Evolutionary conservation across 2,888 invertebrate species (phyloP), one percentile per base, ranked within the genome.

Genomic region (Coenonympha arcania): DNA sequence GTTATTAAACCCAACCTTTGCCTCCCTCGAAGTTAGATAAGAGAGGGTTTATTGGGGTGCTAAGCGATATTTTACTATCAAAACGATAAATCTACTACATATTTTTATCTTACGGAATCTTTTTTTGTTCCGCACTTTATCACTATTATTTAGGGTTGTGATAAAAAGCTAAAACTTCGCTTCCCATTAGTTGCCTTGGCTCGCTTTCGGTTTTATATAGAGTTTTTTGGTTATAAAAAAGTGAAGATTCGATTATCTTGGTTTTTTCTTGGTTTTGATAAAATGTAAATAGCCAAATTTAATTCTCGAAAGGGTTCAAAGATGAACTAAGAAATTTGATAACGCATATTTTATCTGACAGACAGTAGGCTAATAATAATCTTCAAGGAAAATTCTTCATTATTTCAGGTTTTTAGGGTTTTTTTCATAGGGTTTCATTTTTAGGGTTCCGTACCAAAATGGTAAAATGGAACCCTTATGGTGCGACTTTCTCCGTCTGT

Each of bases 31-130:
- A 61, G 67, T 60, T 66, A 73, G 76, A 79, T 79, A 78, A 69
- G 63, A 9, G 34, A 24, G 24, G 60, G 69, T 78, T 76, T 78
- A 79, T 71, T 72, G 68, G 71, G 63, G 72, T 72, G 76, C 73
- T 74, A 79, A 78, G 74, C 71, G 74, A 79, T 82, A 79, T 75
- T 79, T 80, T 79, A 81, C 79, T 75, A 79, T 75, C 71, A 65
- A 55, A 57, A 61, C 68, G 76, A 80, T 79, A 80, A 80, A 77
- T 75, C 64, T 62, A 65, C 66, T 68, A 65, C 66, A 61, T 60
- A 60, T 65, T 69, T 77, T 77, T 81, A 80, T 82, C 79, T 76
- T 60, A 60, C 55, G 64, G 66, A 64, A 79, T 75, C 73, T 20
- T 76, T 78, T 75, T 84, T 83, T 77, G 77, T 79, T 75, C 68